phyloP scores from a whole-genome alignment of 1,140 invertebrate species.

The Drosophila oshimai region DNA sequence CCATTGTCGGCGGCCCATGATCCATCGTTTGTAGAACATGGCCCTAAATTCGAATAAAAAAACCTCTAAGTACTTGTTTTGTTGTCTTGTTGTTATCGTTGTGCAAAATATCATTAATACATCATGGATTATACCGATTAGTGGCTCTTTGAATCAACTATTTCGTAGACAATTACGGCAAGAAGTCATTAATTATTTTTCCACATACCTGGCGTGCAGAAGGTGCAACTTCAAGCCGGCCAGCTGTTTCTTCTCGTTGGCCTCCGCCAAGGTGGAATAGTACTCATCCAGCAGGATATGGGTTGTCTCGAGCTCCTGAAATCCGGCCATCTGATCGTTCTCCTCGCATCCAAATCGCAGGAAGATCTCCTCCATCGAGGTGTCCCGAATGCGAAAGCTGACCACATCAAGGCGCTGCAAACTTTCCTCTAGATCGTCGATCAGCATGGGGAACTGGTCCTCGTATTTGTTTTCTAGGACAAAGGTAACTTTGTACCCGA shows the following conservation, averaged over 20 bases:
- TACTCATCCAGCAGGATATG: conserved; percentile 25
- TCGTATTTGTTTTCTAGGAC: conserved; percentile 85
- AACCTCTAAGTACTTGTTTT: too few species aligned
- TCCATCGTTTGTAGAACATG: conserved; percentile 25
- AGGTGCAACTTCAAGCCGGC: background rate
- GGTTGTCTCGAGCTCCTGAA: conserved; percentile 2
- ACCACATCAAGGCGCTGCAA: conserved; percentile 86
- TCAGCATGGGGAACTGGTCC: conserved; percentile 84
- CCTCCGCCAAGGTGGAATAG: background rate
- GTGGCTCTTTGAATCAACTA: too few species aligned
- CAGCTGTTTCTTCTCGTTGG: fast-evolving
- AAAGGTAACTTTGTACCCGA: conserved; percentile 86
- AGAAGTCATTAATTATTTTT: too few species aligned
- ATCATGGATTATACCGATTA: too few species aligned
- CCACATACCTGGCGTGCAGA: background rate
- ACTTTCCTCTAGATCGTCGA: conserved; percentile 84
- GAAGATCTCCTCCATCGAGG: conserved; percentile 94
- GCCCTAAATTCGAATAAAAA: too few species aligned
- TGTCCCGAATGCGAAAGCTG: conserved; percentile 96
- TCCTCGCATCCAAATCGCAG: conserved; percentile 62
- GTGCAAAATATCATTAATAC: too few species aligned
- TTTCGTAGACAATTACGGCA: too few species aligned
- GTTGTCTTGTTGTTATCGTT: too few species aligned
- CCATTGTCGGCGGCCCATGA: background rate
- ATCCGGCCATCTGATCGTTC: conserved; percentile 8